Evolutionary conservation across 2,113 vertebrate genomes (phyloP).

Genomic region (Atractosteus spatula): DNA sequence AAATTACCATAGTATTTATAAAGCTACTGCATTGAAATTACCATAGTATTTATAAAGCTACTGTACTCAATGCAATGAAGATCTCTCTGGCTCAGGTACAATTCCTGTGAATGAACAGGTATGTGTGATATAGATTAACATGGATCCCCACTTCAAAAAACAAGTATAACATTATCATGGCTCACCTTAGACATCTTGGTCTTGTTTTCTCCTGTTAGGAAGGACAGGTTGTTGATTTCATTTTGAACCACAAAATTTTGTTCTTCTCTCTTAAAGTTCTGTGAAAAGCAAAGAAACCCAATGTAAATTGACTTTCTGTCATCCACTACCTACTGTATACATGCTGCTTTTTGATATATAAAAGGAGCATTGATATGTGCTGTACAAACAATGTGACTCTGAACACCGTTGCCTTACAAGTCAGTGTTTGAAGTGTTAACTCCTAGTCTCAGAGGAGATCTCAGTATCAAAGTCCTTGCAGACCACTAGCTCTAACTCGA

Average conservation of each 20-base stretch:
- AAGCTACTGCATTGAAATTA: slow-evolving; percentile 9
- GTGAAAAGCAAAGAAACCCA: background rate
- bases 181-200: slow-evolving; percentile 97
- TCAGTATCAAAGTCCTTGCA: too few species aligned
- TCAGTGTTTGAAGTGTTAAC: too few species aligned
- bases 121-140: background rate
- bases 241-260: slow-evolving; percentile 99
- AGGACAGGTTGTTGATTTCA: slow-evolving; percentile 98
- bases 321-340: too few species aligned
- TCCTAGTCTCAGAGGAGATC: too few species aligned
- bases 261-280: slow-evolving; percentile 99
- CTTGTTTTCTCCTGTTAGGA: slow-evolving; percentile 95
- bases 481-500: too few species aligned
- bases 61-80: slow-evolving; percentile 5
- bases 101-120: background rate
- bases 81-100: background rate
- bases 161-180: too few species aligned
- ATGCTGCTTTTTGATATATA: too few species aligned
- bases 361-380: too few species aligned
- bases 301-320: too few species aligned
- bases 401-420: too few species aligned
- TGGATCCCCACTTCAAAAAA: background rate
- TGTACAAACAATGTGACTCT: too few species aligned
- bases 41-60: background rate
- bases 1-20: background rate